phyloP scores from a whole-genome alignment of 2,113 vertebrate genomes.

The Hemiprocne comata region DNA sequence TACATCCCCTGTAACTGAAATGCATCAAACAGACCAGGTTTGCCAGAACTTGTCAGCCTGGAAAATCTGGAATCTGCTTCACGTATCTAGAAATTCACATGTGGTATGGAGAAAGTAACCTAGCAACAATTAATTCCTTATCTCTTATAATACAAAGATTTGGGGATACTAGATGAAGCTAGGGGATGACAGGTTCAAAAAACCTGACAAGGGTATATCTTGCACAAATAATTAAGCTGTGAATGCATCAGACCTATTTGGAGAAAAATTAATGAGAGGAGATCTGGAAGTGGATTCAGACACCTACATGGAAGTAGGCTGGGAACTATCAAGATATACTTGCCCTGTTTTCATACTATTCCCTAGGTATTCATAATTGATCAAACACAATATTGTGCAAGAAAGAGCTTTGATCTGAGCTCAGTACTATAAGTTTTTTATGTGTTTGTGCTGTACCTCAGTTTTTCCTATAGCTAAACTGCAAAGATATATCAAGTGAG shows the following conservation, averaged over 20 bases:
- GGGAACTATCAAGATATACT: background rate
- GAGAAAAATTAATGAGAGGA: background rate
- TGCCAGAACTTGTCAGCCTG: background rate
- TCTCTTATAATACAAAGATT: background rate
- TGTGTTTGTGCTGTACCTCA: slow-evolving; percentile 8
- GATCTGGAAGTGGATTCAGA: background rate
- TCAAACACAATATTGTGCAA: slow-evolving; percentile 46
- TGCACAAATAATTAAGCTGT: background rate
- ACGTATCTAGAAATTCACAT: background rate
- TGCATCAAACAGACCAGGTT: background rate
- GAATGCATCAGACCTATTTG: background rate
- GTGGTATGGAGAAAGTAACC: background rate
- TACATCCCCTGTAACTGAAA: background rate
- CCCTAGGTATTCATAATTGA: slow-evolving; percentile 34
- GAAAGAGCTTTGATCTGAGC: slow-evolving; percentile 47
- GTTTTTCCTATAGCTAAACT: slow-evolving; percentile 35
- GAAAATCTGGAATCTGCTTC: background rate
- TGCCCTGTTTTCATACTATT: background rate
- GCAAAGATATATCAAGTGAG: background rate
- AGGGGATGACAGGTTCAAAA: background rate
- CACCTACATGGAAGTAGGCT: background rate
- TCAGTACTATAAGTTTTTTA: slow-evolving; percentile 11
- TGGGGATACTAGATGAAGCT: background rate
- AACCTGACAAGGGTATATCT: background rate
- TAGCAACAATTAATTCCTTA: background rate